phyloP scores from a whole-genome alignment of 2,888 invertebrate species.

The Esperia sulphurella region DNA sequence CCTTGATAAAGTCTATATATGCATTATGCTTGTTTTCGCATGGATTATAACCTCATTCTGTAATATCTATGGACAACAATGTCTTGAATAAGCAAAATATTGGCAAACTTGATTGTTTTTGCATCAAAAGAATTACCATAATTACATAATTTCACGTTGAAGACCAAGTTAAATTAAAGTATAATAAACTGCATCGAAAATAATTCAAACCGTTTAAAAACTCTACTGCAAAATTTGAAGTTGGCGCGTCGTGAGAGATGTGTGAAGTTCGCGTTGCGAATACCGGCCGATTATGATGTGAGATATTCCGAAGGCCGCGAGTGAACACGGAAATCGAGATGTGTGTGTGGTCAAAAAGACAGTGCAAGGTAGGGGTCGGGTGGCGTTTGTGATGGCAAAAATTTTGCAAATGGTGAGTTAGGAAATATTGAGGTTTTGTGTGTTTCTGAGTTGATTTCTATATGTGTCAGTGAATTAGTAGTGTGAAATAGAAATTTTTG shows the following conservation, averaged over 20 bases:
- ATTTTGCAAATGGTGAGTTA: slow-evolving; percentile 88
- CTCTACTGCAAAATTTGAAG: slow-evolving; percentile 57
- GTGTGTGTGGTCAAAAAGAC: slow-evolving; percentile 82
- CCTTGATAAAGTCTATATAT: background rate
- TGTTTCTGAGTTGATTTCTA: slow-evolving; percentile 49
- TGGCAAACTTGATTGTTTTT: too few species aligned
- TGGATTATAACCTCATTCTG: background rate
- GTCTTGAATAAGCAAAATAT: background rate
- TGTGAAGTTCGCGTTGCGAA: slow-evolving; percentile 80
- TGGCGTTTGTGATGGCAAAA: slow-evolving; percentile 89
- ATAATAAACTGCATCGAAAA: background rate
- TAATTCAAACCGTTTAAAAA: background rate
- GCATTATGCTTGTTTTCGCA: background rate
- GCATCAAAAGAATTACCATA: background rate
- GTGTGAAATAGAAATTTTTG: slow-evolving; percentile 58
- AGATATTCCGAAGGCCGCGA: slow-evolving; percentile 83
- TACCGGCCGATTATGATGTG: slow-evolving; percentile 81
- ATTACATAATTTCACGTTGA: background rate
- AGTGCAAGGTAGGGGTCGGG: slow-evolving; percentile 88
- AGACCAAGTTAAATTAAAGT: background rate
- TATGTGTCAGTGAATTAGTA: slow-evolving; percentile 64
- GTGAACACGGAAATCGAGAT: slow-evolving; percentile 81
- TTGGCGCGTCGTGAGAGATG: slow-evolving; percentile 69
- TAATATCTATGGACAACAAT: background rate
- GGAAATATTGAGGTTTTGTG: slow-evolving; percentile 67